Base-by-base conservation (phyloP, 2,797 vertebrate genomes). In the Tolypeutes matacus region DNA sequence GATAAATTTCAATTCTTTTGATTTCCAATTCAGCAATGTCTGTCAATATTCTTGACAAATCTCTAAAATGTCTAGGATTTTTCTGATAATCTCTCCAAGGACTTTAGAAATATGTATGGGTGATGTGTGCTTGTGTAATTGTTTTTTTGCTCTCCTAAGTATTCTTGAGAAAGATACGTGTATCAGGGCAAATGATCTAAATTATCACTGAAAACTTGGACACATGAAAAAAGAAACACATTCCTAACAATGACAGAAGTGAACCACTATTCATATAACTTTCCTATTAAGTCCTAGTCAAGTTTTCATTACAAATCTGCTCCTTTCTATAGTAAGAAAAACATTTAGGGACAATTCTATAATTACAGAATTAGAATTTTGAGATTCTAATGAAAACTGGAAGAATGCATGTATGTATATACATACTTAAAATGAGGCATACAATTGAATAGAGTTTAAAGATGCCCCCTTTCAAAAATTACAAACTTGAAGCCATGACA, bases 241-340 rank as follows among this genome's bases (percentile, higher is more conserved):
- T 17, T 87, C 92, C 15, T 42, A 56, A 20, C n/a, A 89, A 23
- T 58, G 31, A 76, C 21, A 84, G 34, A 53, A 82, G 42, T 84
- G 49, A 88, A 17, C 14, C 58, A 82, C 58, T 6, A 1, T 94
- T 91, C 70, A 46, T 11, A n/a, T 86, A 53, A 2, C 3, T 78
- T 67, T 60, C 31, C 46, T 78, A 2, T 62, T 94, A 78, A 85
- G 39, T 81, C 72, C 12, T 46, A 81, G 31, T 84, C 42, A 51
- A 8, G 7, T 82, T 91, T 58, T 93, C 17, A 18, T 17, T 67
- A 39, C 36, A 56, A 67, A 73, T 64, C 4, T 86, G 2, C 53
- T 70, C 20, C 20, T 65, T 81, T 92, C 69, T 42, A 3, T n/a
- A 77, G 39, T 42, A 64, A 90, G 18, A 92, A n/a, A 93, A 94